Conservation (phyloP, 2,113 vertebrate genomes). For the Laterallus jamaicensis region DNA sequence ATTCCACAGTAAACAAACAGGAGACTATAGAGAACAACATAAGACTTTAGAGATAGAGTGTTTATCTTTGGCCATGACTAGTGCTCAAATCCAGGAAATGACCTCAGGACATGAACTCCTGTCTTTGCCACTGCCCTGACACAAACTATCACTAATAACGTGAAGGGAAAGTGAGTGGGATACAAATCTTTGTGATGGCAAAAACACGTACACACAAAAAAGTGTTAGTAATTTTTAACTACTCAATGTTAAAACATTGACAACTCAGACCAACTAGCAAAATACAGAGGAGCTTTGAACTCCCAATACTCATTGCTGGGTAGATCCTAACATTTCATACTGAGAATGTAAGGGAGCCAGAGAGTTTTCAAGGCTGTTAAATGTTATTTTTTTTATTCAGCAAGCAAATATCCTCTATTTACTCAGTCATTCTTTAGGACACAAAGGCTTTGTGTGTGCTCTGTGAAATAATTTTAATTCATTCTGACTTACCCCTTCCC, state of each 20-base stretch:
- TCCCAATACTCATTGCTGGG: background rate
- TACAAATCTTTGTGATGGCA: background rate
- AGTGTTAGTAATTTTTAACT: background rate
- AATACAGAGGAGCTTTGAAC: background rate
- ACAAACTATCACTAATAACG: background rate
- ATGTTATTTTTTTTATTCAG: background rate
- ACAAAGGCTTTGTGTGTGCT: slow-evolving; percentile 36
- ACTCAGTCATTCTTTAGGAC: slow-evolving; percentile 12
- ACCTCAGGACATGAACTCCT: background rate
- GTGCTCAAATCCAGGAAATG: background rate
- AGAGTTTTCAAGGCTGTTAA: background rate
- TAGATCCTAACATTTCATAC: background rate
- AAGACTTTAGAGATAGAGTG: background rate
- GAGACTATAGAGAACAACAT: background rate
- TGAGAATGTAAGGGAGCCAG: background rate
- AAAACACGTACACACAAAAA: background rate
- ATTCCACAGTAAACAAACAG: background rate
- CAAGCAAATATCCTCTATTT: slow-evolving; percentile 14
- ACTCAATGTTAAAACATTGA: background rate
- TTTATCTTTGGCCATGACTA: background rate
- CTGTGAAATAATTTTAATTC: slow-evolving; percentile 61
- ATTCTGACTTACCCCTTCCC: slow-evolving; percentile 33
- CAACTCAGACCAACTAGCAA: background rate
- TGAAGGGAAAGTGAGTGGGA: background rate
- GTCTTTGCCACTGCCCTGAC: background rate